A percentile compares a stretch with the other conserved stretches of the same genome.
Evolutionary conservation across 53 echinoderm and acorn worm species (phyloP).

Genomic region (Holothuria leucospilota): DNA sequence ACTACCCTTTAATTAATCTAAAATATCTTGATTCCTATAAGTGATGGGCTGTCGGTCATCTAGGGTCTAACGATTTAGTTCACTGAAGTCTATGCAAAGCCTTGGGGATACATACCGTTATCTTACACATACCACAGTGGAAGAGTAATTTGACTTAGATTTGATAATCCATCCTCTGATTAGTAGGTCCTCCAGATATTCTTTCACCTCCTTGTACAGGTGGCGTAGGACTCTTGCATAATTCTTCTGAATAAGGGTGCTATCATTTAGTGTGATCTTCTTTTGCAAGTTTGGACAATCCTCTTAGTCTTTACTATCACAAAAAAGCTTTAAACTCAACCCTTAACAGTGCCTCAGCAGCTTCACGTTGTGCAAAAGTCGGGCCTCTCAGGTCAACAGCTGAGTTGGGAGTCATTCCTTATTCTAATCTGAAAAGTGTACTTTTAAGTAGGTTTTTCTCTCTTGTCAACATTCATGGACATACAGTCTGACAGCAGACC

Average conservation of each 20-base stretch:
- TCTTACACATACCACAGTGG: constrained; percentile 67
- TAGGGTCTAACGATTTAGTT: constrained; percentile 46
- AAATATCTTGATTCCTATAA: neutral
- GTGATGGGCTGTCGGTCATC: neutral
- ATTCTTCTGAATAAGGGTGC: too few species aligned
- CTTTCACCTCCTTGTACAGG: too few species aligned
- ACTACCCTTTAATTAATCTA: neutral
- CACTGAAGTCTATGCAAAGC: constrained; percentile 57
- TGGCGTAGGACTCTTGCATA: too few species aligned
- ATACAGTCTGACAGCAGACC: neutral
- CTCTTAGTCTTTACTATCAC: constrained; percentile 56
- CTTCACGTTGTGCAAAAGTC: constrained; percentile 2
- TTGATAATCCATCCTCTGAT: too few species aligned
- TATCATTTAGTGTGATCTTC: too few species aligned
- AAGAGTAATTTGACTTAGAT: too few species aligned
- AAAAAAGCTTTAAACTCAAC: constrained; percentile 56
- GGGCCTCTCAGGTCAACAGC: constrained; percentile 54
- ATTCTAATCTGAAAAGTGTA: too few species aligned
- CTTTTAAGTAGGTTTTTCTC: too few species aligned
- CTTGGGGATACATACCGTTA: constrained; percentile 63
- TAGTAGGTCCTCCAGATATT: too few species aligned
- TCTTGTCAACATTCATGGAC: neutral
- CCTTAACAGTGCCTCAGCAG: constrained; percentile 28
- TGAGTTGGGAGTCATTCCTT: neutral
- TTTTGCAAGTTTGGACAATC: too few species aligned